Percentiles rank a stretch among this genome's conserved stretches.
Evolutionary conservation across 2,888 invertebrate species (phyloP).

Genomic region (Alloscopus bannaensis): DNA sequence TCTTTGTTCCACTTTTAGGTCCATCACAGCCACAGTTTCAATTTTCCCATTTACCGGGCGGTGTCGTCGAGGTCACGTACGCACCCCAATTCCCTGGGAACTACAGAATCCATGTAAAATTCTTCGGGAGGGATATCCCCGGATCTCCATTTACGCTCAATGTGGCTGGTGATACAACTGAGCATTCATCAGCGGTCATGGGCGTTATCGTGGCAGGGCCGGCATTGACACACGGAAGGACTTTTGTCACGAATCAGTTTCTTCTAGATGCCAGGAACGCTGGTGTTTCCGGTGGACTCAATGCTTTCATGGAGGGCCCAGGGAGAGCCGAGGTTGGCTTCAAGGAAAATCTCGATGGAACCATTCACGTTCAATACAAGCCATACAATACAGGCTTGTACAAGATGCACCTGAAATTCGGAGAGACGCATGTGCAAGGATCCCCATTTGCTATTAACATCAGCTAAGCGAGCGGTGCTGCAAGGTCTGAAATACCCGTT

Average conservation of each 20-base stretch:
- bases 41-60: conserved; percentile 68
- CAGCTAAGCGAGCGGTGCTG: conserved; percentile 62
- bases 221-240: conserved; percentile 67
- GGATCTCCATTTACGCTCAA: conserved; percentile 70
- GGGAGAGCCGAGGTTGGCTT: conserved; percentile 72
- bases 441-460: conserved; percentile 70
- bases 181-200: conserved; percentile 65
- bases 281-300: conserved; percentile 70
- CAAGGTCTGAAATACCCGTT: too few species aligned
- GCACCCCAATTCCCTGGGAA: conserved; percentile 69
- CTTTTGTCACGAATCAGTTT: conserved; percentile 70
- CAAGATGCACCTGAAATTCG: conserved; percentile 71
- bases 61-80: conserved; percentile 69
- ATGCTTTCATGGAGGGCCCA: conserved; percentile 73
- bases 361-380: conserved; percentile 72
- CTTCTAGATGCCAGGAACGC: conserved; percentile 70
- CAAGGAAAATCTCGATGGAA: conserved; percentile 70
- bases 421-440: conserved; percentile 69
- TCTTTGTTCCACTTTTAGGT: too few species aligned
- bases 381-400: conserved; percentile 70
- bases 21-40: conserved; percentile 70
- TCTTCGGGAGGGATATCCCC: conserved; percentile 70
- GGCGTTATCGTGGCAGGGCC: conserved; percentile 69
- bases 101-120: conserved; percentile 71
- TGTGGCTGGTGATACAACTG: conserved; percentile 66